Base-by-base conservation (phyloP, 2,888 invertebrate genomes). In the Crossocerus cetratus region DNA sequence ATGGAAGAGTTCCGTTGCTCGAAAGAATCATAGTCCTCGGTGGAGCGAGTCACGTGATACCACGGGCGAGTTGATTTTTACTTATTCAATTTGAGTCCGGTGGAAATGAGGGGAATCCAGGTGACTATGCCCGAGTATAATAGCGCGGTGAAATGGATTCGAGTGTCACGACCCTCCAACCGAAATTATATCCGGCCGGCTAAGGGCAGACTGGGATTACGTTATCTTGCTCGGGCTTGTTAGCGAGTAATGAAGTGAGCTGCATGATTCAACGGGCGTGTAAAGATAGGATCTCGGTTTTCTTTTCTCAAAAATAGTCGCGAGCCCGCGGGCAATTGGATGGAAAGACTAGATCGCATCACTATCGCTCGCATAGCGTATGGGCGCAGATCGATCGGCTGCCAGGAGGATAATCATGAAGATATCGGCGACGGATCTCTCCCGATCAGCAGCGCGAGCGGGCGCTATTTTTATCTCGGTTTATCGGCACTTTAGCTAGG, bases 401-500 rank as follows among this genome's bases (percentile, higher is more conserved):
- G 49, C 22, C 22, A 22, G n/a, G 49, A 16, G 22, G 53, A 21
- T 61, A 49, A 49, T 49, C 60, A 21, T 4, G 21, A 21, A 23
- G 44, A 18, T 20, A 60, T 60, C 60, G 14, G 14, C 14, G 23
- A 45, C 55, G 21, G 63, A 49, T 60, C 67, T 63, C 18, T 42
- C 32, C 32, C 57, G 74, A 65, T 61, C 59, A 32, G 18, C 67
- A 32, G 32, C 32, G 32, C 32, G 11, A 4, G 11, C 32, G 8
- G 14, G 22, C 11, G 63, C 21, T 78, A 78, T 78, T 76, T 78
- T 76, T 76, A 67, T 74, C 64, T 13, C 20, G 49, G 68, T 44
- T 67, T 62, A 59, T 70, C 72, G 75, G 59, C 57, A 69, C 71
- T 57, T 74, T 78, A 74, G 56, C 71, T 76, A 59, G 76, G 73